Percentiles rank a stretch among this genome's conserved stretches.
phyloP scores from a whole-genome alignment of 2,888 invertebrate genomes.

The Ashinkailepas kermadecensis region DNA sequence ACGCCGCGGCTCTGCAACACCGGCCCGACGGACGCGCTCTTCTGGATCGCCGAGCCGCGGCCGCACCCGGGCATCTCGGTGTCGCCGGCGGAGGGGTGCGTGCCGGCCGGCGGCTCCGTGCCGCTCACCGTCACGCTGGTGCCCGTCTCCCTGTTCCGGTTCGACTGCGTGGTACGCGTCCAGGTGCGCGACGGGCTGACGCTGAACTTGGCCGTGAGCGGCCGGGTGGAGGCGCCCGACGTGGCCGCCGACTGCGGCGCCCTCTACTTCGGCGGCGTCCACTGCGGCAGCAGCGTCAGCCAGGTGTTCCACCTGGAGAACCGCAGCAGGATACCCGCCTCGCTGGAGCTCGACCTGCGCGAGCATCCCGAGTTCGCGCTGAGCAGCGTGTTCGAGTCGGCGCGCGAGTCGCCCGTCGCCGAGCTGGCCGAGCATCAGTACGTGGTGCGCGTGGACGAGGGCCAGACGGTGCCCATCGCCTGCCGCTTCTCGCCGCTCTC shows the following conservation, averaged over 20 bases:
- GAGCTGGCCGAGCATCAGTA: not conserved
- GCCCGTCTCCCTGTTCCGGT: not conserved
- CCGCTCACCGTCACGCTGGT: not conserved
- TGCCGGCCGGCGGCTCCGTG: conserved; percentile 1
- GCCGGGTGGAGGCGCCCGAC: not conserved
- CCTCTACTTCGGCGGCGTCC: conserved; percentile 16
- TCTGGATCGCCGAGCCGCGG: not conserved
- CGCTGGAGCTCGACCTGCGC: not conserved
- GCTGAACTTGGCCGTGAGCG: not conserved
- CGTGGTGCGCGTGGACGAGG: not conserved
- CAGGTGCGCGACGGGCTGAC: not conserved
- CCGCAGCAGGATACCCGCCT: conserved; percentile 5
- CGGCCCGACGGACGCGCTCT: not conserved
- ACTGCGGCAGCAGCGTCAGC: conserved; percentile 4
- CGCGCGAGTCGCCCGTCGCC: not conserved
- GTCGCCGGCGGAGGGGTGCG: not conserved
- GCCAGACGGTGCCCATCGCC: not conserved
- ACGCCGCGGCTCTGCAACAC: not conserved
- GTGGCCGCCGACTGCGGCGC: not conserved
- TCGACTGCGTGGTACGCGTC: not conserved
- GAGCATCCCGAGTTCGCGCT: not conserved
- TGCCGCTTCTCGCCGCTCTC: not conserved
- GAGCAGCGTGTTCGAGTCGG: not conserved
- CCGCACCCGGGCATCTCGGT: not conserved
- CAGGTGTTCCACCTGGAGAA: conserved; percentile 18